Percentiles rank a stretch among this genome's conserved stretches.
phyloP scores from a whole-genome alignment of 1,140 invertebrate species.

The Aphaenogaster rudis region DNA sequence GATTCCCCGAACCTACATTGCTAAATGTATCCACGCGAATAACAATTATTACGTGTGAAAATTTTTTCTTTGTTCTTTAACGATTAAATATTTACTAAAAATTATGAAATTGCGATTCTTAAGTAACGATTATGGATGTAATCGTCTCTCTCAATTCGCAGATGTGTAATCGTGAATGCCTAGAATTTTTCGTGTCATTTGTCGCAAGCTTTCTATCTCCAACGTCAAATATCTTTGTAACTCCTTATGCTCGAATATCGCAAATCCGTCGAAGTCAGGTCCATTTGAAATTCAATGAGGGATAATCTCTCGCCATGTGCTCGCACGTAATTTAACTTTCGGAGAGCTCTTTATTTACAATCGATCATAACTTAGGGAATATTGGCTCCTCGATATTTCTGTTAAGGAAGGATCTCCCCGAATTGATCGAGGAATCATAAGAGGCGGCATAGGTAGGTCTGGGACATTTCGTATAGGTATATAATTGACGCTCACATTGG shows the following conservation, averaged over 20 bases:
- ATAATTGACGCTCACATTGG: conserved; percentile 11
- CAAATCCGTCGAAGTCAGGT: background rate
- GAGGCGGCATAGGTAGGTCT: background rate
- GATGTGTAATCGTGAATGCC: background rate
- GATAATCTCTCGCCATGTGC: background rate
- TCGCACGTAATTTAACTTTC: conserved; percentile 13
- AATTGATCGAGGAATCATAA: background rate
- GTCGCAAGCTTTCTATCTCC: background rate
- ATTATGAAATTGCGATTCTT: background rate
- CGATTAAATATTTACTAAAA: background rate
- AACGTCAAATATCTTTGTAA: background rate
- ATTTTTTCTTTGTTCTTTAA: background rate
- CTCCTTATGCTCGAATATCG: conserved; percentile 24
- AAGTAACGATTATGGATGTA: background rate
- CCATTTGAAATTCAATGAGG: conserved; percentile 21
- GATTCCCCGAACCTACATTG: background rate
- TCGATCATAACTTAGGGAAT: conserved; percentile 8
- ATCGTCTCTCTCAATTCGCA: background rate
- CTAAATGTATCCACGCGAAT: background rate
- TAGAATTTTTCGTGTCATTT: background rate
- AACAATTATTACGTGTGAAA: background rate
- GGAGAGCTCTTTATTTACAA: conserved; percentile 9
- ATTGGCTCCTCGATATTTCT: conserved; percentile 7
- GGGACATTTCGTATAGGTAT: conserved; percentile 30
- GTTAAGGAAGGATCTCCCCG: background rate